A percentile compares a stretch with the other conserved stretches of the same genome.
Evolutionary conservation across 2,888 invertebrate genomes (phyloP).

Genomic region (Torymus texanus): DNA sequence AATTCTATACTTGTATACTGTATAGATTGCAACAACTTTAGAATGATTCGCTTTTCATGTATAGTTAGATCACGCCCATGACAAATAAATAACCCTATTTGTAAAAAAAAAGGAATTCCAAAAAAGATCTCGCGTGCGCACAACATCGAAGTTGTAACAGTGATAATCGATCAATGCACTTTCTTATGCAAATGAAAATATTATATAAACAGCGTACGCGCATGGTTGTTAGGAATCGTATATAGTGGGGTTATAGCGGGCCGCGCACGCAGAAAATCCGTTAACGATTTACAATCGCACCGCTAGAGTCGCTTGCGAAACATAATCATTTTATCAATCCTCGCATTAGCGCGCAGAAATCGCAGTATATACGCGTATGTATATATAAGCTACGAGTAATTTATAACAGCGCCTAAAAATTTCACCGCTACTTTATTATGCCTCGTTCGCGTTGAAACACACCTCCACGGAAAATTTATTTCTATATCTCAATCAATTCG

Average conservation of each 20-base stretch:
- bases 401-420: conserved; percentile 16
- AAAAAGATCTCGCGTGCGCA: no score
- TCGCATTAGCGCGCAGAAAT: background rate
- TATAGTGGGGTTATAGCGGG: background rate
- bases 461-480: conserved; percentile 18
- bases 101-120: no score
- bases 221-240: background rate
- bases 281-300: background rate
- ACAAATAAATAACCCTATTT: no score
- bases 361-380: background rate
- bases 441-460: background rate
- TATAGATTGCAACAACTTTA: no score
- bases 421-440: conserved; percentile 21
- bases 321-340: conserved; percentile 4
- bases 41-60: no score
- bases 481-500: conserved; percentile 36
- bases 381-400: background rate
- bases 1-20: background rate
- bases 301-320: background rate
- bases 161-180: background rate
- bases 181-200: background rate
- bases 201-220: background rate
- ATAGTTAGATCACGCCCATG: no score
- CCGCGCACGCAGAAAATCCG: background rate
- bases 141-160: no score